Conservation (phyloP, 2,797 vertebrate genomes). For the Cichlasoma orientale region DNA sequence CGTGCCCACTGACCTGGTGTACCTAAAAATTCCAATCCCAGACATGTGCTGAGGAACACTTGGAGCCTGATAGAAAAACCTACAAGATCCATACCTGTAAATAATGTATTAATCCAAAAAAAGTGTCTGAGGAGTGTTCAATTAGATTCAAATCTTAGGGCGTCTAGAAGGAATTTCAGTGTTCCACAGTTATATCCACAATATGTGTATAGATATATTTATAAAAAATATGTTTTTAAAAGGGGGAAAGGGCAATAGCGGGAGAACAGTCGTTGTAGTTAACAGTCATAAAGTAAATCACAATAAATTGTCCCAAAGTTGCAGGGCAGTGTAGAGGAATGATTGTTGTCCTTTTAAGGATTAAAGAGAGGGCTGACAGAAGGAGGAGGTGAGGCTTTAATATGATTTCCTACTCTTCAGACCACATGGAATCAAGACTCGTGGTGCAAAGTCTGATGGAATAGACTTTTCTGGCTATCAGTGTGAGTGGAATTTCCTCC, state of each 20-base stretch:
- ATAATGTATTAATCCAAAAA: slow-evolving; percentile 70
- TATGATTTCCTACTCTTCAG: slow-evolving; percentile 44
- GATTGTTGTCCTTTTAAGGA: slow-evolving; percentile 14
- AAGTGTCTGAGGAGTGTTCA: slow-evolving; percentile 53
- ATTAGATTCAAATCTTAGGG: slow-evolving; percentile 31
- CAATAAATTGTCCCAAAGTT: slow-evolving; percentile 51
- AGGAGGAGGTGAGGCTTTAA: slow-evolving; percentile 11
- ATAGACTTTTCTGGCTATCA: slow-evolving; percentile 60
- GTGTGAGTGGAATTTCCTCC: slow-evolving; percentile 49
- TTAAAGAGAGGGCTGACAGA: background rate
- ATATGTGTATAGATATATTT: slow-evolving; percentile 52
- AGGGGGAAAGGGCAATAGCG: slow-evolving; percentile 51
- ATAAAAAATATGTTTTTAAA: slow-evolving; percentile 70
- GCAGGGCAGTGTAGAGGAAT: slow-evolving; percentile 35
- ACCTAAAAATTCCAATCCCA: slow-evolving; percentile 94
- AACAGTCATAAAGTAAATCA: slow-evolving; percentile 80
- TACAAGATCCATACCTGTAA: slow-evolving; percentile 82
- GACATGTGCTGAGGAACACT: slow-evolving; percentile 89
- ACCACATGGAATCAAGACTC: slow-evolving; percentile 41
- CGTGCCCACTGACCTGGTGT: slow-evolving; percentile 95
- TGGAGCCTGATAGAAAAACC: slow-evolving; percentile 89
- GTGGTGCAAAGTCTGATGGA: slow-evolving; percentile 61
- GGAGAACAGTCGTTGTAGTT: slow-evolving; percentile 79
- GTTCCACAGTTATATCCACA: slow-evolving; percentile 73
- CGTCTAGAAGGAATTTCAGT: slow-evolving; percentile 16